These are phyloP conservation scores for Sterna hirundo DNA, from an alignment of 2,113 vertebrate genomes.

Conservation along the genomic window DNA sequence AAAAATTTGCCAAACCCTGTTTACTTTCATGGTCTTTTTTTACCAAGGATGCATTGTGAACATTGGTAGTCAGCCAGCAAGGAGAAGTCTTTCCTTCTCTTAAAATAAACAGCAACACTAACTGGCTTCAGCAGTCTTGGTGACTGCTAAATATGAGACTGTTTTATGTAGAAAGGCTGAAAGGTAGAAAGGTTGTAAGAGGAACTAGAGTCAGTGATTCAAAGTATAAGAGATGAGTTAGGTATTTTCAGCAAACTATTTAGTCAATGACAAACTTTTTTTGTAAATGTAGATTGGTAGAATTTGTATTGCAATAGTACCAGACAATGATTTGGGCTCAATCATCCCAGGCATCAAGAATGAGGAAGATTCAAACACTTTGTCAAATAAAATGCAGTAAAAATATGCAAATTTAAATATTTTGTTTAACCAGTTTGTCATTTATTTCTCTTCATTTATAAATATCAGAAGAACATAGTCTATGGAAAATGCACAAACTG, in stretches of 20 bases:
- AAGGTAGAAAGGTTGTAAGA: background rate
- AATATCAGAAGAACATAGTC: background rate
- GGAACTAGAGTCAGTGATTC: background rate
- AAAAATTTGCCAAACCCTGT: background rate
- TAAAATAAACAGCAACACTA: background rate
- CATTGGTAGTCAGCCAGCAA: background rate
- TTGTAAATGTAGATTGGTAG: background rate
- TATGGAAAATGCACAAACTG: background rate
- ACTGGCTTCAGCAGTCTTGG: background rate
- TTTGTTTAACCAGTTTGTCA: background rate
- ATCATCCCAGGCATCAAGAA: background rate
- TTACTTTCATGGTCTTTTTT: background rate
- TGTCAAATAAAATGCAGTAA: background rate
- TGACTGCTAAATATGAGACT: background rate
- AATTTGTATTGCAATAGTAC: background rate
- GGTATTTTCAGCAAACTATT: background rate
- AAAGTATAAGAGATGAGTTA: background rate
- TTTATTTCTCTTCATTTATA: background rate
- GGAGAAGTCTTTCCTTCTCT: background rate
- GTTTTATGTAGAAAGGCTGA: background rate
- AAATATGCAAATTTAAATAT: background rate
- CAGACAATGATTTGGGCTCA: background rate
- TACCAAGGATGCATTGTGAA: background rate
- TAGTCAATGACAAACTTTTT: background rate
- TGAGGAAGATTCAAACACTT: background rate